Conservation (phyloP, 2,113 vertebrate species). For the Antechinus flavipes region DNA sequence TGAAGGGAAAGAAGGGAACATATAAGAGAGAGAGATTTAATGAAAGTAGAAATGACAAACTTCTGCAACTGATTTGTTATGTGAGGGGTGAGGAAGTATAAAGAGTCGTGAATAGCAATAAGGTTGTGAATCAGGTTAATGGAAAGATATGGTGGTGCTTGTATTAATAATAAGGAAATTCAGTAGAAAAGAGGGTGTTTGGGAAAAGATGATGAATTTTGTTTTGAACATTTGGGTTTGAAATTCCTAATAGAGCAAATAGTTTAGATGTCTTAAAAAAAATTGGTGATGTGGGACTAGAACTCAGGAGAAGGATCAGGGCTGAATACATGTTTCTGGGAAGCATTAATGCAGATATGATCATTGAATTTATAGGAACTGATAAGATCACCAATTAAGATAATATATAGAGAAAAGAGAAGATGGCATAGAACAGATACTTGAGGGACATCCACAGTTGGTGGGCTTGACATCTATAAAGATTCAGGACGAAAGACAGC, state of each 20-base stretch:
- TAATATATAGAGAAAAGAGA: neutral
- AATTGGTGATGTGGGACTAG: neutral
- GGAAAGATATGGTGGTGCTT: neutral
- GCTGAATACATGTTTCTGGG: neutral
- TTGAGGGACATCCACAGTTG: neutral
- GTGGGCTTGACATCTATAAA: neutral
- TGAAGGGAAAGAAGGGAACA: neutral
- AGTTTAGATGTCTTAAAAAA: neutral
- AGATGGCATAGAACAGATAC: neutral
- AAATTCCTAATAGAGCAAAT: neutral
- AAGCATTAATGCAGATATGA: neutral
- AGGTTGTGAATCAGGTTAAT: neutral
- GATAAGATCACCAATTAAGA: neutral
- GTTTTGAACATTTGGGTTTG: neutral
- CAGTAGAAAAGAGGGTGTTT: neutral
- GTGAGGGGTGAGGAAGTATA: neutral
- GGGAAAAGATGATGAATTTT: neutral
- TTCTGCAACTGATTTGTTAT: neutral
- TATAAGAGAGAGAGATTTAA: neutral
- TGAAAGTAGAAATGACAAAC: neutral
- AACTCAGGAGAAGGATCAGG: neutral
- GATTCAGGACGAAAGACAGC: neutral
- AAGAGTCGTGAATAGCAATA: neutral
- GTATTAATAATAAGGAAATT: neutral
- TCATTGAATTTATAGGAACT: neutral